Percentiles rank a stretch among this genome's conserved stretches.
phyloP scores from a whole-genome alignment of 2,888 invertebrate species.

The Drosophila antonietae region DNA sequence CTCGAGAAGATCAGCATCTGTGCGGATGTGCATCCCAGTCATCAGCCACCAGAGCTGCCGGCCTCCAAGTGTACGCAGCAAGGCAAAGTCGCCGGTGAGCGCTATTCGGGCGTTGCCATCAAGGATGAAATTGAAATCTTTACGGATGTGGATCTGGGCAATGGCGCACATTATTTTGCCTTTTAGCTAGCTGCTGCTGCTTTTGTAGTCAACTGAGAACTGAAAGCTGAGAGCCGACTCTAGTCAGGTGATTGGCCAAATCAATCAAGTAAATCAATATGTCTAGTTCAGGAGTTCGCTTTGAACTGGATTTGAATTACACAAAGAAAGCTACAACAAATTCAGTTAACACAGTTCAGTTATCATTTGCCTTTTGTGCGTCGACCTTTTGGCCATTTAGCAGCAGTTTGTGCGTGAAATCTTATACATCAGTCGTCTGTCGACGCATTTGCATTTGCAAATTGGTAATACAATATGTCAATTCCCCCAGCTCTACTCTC shows the following conservation, averaged over 20 bases:
- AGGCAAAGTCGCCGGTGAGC: not conserved
- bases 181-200: conserved; percentile 4
- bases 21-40: conserved; percentile 52
- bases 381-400: conserved; percentile 11
- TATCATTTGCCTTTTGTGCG: not conserved
- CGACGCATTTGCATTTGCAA: conserved; percentile 63
- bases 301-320: conserved; percentile 36
- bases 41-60: not conserved
- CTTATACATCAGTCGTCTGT: conserved; percentile 24
- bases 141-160: conserved; percentile 44
- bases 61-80: not conserved
- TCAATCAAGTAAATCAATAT: conserved; percentile 30
- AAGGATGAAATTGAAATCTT: conserved; percentile 58
- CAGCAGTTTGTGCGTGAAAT: conserved; percentile 22
- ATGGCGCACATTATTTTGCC: conserved; percentile 27
- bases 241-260: conserved; percentile 10
- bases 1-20: conserved; percentile 40
- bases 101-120: conserved; percentile 43
- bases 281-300: conserved; percentile 31
- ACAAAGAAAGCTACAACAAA: conserved; percentile 14
- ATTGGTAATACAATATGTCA: conserved; percentile 66
- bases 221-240: not conserved
- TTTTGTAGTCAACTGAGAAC: not conserved
- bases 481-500: not conserved
- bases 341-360: too few relatives aligned